Conservation (phyloP, 2,888 invertebrate species). For the Strigamia transsilvanica region DNA sequence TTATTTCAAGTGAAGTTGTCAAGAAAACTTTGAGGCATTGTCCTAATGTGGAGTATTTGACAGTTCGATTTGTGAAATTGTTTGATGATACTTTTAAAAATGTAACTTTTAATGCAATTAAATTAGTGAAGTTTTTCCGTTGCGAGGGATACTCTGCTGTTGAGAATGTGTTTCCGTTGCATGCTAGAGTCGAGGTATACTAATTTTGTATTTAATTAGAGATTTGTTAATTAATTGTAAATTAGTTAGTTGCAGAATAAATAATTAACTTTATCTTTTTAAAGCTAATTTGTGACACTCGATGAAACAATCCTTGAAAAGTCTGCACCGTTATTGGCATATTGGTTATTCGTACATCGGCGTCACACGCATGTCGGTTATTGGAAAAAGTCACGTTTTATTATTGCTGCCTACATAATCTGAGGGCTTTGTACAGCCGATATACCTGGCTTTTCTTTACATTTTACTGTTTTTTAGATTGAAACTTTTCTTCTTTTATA, state of each 20-base stretch:
- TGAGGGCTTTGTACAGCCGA: too few relatives aligned
- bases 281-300: too few relatives aligned
- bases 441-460: neutral
- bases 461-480: neutral
- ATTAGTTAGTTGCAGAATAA: too few relatives aligned
- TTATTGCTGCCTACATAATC: too few relatives aligned
- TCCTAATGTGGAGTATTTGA: conserved; percentile 7
- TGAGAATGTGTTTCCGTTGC: conserved; percentile 12
- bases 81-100: neutral
- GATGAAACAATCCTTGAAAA: too few relatives aligned
- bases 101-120: neutral
- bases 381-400: too few relatives aligned
- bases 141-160: neutral
- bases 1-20: neutral
- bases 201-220: neutral
- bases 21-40: neutral
- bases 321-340: too few relatives aligned
- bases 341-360: too few relatives aligned
- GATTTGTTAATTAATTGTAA: too few relatives aligned
- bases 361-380: too few relatives aligned
- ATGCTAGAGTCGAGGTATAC: neutral
- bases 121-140: neutral
- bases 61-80: neutral
- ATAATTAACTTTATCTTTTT: too few relatives aligned
- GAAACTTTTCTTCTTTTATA: neutral